phyloP scores from a whole-genome alignment of 2,888 invertebrate genomes.

The Arge pagana region DNA sequence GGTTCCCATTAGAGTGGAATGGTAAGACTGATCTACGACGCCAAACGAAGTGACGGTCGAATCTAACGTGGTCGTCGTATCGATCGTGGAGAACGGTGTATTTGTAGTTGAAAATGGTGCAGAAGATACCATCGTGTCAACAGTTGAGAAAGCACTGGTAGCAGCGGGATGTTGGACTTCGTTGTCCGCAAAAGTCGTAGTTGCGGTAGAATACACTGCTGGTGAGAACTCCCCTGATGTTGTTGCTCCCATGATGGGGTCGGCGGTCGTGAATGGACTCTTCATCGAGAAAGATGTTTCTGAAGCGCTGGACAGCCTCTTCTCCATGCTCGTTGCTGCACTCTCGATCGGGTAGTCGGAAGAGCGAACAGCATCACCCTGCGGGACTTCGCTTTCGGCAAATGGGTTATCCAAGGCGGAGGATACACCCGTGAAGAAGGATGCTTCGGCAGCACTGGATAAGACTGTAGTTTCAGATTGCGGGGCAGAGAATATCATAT shows the following conservation, averaged over 20 bases:
- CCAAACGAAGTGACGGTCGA: constrained; percentile 41
- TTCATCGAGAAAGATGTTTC: constrained; percentile 20
- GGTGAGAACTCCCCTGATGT: constrained; percentile 61
- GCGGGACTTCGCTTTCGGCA: constrained; percentile 30
- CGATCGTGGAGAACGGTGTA: constrained; percentile 25
- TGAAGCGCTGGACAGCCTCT: constrained; percentile 38
- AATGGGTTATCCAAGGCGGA: constrained; percentile 46
- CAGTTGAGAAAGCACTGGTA: constrained; percentile 21
- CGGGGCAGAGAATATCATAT: constrained; percentile 37
- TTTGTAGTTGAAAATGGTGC: constrained; percentile 58
- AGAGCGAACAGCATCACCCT: constrained; percentile 26
- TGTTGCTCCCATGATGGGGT: constrained; percentile 52
- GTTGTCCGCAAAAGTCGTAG: constrained; percentile 58
- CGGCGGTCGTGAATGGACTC: constrained; percentile 45
- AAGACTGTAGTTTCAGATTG: constrained; percentile 32
- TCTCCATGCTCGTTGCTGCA: constrained; percentile 32
- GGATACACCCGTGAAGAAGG: constrained; percentile 35
- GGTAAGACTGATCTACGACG: constrained; percentile 25
- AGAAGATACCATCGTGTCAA: constrained; percentile 29
- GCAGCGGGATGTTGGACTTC: constrained; percentile 19
- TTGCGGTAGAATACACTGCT: constrained; percentile 55
- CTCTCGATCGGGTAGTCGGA: constrained; percentile 24
- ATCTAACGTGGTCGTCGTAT: constrained; percentile 46
- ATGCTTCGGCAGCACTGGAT: constrained; percentile 34
- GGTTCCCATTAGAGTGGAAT: constrained; percentile 2